Evolutionary conservation across 2,113 vertebrate genomes (phyloP).

Genomic region (Tenebrosternarchus preto): DNA sequence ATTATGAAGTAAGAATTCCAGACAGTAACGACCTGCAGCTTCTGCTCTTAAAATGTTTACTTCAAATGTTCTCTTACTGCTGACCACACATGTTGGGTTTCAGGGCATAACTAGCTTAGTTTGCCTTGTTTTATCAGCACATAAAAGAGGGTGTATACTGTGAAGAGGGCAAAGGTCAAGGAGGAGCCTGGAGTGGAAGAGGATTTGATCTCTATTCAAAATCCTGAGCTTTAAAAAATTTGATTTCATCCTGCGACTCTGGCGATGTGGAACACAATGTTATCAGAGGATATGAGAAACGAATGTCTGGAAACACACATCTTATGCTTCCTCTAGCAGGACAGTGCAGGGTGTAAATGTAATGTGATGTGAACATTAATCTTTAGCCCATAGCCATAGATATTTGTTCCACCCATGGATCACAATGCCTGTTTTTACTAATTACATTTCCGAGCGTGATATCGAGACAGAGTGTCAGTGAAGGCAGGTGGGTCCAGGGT

Average conservation of each 20-base stretch:
- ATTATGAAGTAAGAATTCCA: no score
- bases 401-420: background rate
- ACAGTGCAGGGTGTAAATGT: no score
- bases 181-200: background rate
- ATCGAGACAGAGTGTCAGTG: no score
- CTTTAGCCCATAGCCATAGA: constrained; percentile 7
- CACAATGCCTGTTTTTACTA: background rate
- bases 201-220: background rate
- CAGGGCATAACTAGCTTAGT: no score
- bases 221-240: constrained; percentile 20
- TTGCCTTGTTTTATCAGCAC: background rate
- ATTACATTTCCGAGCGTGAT: background rate
- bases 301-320: background rate
- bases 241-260: constrained; percentile 49
- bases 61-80: no score
- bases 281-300: constrained; percentile 65
- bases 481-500: no score
- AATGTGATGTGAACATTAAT: background rate
- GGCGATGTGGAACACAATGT: constrained; percentile 68
- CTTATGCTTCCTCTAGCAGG: background rate
- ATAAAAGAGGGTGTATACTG: background rate
- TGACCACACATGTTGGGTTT: no score
- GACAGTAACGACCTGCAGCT: no score
- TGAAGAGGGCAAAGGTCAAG: background rate
- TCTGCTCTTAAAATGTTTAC: no score